Percentiles rank a stretch among this genome's conserved stretches.
Conservation (phyloP, 2,797 vertebrate genomes). For the Dicrostonyx torquatus region DNA sequence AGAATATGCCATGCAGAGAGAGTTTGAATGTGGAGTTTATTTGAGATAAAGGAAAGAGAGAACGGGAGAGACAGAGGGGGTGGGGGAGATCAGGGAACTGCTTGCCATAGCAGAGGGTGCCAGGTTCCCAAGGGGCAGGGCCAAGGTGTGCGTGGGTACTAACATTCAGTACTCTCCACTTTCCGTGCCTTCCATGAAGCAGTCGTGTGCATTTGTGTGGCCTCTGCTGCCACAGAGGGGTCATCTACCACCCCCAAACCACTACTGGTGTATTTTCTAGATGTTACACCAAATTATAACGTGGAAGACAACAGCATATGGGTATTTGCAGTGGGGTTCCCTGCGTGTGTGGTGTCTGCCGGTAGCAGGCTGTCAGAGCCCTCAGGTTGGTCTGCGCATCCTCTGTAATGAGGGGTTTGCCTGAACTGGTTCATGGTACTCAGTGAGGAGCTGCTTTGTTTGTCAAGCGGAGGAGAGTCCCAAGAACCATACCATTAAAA, state of each 20-base stretch:
- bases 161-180: no score
- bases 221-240: slow-evolving; percentile 16
- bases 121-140: no score
- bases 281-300: slow-evolving; percentile 40
- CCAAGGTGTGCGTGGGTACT: no score
- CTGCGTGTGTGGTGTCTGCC: slow-evolving; percentile 8
- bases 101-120: no score
- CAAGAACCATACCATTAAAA: background rate
- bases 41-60: no score
- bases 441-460: slow-evolving; percentile 5
- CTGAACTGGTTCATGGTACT: background rate
- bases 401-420: background rate
- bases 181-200: no score
- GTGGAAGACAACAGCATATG: slow-evolving; percentile 6
- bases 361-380: background rate
- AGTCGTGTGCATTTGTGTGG: background rate
- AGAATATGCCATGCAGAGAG: no score
- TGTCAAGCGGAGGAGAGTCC: background rate
- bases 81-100: no score
- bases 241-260: slow-evolving; percentile 58
- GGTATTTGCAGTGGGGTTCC: slow-evolving; percentile 22
- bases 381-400: background rate
- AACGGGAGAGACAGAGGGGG: no score
- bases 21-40: no score
- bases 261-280: slow-evolving; percentile 63